These are phyloP conservation scores for Loriculus beryllinus DNA, from an alignment of 2,797 vertebrate genomes.

Conservation along the genomic window DNA sequence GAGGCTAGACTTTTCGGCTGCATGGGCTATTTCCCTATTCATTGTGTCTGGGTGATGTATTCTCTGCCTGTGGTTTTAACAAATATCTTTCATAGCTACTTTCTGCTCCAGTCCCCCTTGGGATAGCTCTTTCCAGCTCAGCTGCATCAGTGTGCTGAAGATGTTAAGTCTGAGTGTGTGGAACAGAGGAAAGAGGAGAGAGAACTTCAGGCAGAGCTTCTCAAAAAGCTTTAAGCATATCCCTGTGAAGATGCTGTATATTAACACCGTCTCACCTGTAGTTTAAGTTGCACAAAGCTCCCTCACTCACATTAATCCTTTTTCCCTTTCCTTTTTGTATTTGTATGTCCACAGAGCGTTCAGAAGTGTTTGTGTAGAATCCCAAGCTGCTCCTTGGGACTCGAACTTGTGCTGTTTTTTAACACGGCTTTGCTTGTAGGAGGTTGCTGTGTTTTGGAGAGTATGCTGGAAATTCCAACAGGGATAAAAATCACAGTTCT, in stretches of 20 bases:
- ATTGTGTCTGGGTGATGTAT: background rate
- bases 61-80: constrained; percentile 28
- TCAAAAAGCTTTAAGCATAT: background rate
- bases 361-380: background rate
- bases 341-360: background rate
- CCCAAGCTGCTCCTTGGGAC: background rate
- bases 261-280: background rate
- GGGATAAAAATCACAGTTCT: background rate
- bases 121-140: background rate
- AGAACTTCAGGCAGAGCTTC: background rate
- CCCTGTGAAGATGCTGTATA: background rate
- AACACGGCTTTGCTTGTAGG: background rate
- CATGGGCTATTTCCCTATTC: background rate
- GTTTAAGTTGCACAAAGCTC: background rate
- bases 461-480: background rate
- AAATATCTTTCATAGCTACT: constrained; percentile 7
- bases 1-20: background rate
- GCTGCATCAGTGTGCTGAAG: background rate
- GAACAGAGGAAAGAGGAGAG: background rate
- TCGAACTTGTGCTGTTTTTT: background rate
- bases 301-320: background rate
- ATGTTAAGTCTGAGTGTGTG: background rate
- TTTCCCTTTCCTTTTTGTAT: background rate
- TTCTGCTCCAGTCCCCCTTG: background rate
- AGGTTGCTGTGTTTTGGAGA: background rate